Base-by-base conservation (phyloP, 1,140 invertebrate species). In the Coptotermes formosanus region DNA sequence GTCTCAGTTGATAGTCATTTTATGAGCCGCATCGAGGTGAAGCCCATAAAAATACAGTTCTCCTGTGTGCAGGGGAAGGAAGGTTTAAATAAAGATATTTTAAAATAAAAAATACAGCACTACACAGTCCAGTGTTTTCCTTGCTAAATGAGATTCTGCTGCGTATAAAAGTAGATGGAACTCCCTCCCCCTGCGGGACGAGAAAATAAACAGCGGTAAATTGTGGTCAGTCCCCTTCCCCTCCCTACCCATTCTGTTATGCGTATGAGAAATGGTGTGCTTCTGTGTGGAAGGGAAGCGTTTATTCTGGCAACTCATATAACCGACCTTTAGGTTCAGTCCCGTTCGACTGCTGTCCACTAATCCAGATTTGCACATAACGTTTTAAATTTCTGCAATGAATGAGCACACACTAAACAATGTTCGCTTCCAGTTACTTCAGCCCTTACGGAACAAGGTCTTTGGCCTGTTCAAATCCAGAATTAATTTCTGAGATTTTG, bases 1-100 rank as follows among this genome's bases (percentile, higher is more conserved):
- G 44, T 82, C 48, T 19, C 48, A 64, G 83, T 30, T 85, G 48
- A 85, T 85, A 82, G 55, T 85, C 75, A 48, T 64, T 85, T 85
- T 85, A 85, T 85, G 85, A 81, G 59, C 85, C 85, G 85, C 59
- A 55, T 84, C 83, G 83, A 84, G 59, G 83, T 55, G 19, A 25
- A 16, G 64, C 9, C 7, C 64, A 75, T 75, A 75, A 75, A 75
- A 75, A 75, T 75, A 75, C 64, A 75, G 64, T 75, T 75, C 30
- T 75, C 64, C 52, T 55, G n/a, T 23, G 25, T 75, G 30, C 7
- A 75, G 2, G n/a, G 4, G 38, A 38, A 59, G 64, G 64, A 75
- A 30, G 64, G 64, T 75, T 75, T 75, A 75, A 75, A 75, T 75
- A 75, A 75, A 75, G 25, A 75, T 75, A 75, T 75, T 75, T 75